Evolutionary conservation across 2,113 vertebrate species (phyloP), one percentile per base, ranked within the genome.

Genomic region (Hippocampus barbouri): DNA sequence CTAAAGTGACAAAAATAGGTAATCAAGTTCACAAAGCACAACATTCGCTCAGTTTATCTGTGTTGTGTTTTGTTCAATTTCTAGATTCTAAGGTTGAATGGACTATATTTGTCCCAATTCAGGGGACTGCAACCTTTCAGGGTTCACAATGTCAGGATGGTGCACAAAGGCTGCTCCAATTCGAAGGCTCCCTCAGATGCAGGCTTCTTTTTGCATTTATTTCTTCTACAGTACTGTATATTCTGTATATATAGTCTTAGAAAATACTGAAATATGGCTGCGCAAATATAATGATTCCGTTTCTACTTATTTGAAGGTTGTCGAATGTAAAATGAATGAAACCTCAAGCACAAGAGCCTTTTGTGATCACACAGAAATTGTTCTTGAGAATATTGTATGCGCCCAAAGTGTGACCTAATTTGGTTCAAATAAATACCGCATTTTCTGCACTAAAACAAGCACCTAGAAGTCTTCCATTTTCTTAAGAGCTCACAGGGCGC

Each of bases 101-200:
- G 15, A 20, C 3, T 30, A 51, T 34, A 74, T 85, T 72, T 73
- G 11, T 23, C 14, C 21, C 21, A 38, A 75, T 40, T 57, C 16
- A 62, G 59, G 59, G 15, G 14, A 21, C 59, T 20, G 20, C 25
- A 3, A 23, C 11, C 21, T 61, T 30, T 61, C 27, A 61, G 30
- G 7, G 59, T 5, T 61, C 14, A 30, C 20, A 5, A 30, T 27
- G 20, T 18, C 27, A 16, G 18, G 20, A 61, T 30, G 2, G 25
- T 34, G 14, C 30, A 34, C 12, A 61, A 61, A 18, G 2, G 30
- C 27, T 61, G 27, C n/a, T 56, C 54, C 21, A 23, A 56, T 56
- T 56, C 10, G 2, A 56, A 56, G 54, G 54, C n/a, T 23, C 20
- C 8, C 21, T 56, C 3, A 23, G 10, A 23, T 56, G 53, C 8